Conservation (phyloP, 2,888 invertebrate genomes). For the Diploptera punctata region DNA sequence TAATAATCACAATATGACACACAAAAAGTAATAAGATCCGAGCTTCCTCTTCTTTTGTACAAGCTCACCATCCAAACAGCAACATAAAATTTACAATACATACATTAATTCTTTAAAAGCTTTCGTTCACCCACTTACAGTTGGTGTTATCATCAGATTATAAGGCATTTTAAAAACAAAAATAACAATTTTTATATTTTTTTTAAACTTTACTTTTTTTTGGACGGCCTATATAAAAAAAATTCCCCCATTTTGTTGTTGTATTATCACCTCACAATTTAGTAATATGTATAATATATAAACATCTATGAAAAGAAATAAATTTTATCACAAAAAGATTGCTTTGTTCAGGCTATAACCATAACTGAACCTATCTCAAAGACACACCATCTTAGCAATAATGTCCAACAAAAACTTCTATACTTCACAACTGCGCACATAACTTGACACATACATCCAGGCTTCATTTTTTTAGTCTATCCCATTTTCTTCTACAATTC, state of each 20-base stretch:
- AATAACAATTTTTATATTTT: conserved; percentile 18
- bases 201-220: neutral
- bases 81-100: conserved; percentile 35
- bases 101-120: conserved; percentile 30
- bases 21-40: neutral
- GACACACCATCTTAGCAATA: neutral
- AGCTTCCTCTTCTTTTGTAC: conserved; percentile 22
- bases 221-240: conserved; percentile 30
- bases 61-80: conserved; percentile 25
- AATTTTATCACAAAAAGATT: conserved; percentile 25
- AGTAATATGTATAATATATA: conserved; percentile 18
- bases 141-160: conserved; percentile 30
- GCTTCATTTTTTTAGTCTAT: neutral
- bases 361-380: conserved; percentile 13
- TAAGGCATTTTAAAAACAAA: conserved; percentile 30
- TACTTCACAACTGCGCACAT: conserved; percentile 6
- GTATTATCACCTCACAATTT: conserved; percentile 16
- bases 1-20: conserved; percentile 17
- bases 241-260: conserved; percentile 16
- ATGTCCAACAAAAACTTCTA: no score
- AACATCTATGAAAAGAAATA: conserved; percentile 21
- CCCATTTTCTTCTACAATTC: neutral
- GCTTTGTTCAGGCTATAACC: conserved; percentile 20
- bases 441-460: neutral
- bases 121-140: conserved; percentile 25